A percentile compares a stretch with the other conserved stretches of the same genome.
These are phyloP conservation scores for Octomys mimax DNA, from an alignment of 2,797 vertebrate species.

Conservation along the genomic window DNA sequence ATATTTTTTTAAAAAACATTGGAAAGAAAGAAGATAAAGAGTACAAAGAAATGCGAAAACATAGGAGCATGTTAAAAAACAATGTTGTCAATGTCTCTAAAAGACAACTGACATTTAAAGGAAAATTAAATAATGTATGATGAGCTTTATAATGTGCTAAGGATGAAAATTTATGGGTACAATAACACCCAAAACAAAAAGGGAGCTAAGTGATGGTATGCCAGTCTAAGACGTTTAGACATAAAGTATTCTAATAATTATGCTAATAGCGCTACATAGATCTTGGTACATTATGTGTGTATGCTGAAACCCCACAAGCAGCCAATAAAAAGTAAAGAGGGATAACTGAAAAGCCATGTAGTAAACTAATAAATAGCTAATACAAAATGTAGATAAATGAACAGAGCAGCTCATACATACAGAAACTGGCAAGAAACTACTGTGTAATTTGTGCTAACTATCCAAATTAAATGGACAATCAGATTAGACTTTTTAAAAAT, in stretches of 20 bases:
- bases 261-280: background rate
- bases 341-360: background rate
- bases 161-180: background rate
- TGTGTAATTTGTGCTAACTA: background rate
- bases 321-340: background rate
- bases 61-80: background rate
- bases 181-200: background rate
- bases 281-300: background rate
- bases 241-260: background rate
- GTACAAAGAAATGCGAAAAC: background rate
- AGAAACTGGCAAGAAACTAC: background rate
- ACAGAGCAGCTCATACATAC: background rate
- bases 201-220: background rate
- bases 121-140: background rate
- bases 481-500: background rate
- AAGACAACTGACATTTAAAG: background rate
- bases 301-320: background rate
- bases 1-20: too few relatives aligned
- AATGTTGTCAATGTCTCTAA: background rate
- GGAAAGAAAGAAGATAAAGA: background rate
- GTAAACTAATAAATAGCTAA: background rate
- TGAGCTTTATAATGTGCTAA: background rate
- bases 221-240: background rate
- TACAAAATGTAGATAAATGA: background rate
- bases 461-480: background rate